These are phyloP conservation scores for Entomobrya proxima DNA, from an alignment of 2,888 invertebrate genomes.

Conservation along the genomic window DNA sequence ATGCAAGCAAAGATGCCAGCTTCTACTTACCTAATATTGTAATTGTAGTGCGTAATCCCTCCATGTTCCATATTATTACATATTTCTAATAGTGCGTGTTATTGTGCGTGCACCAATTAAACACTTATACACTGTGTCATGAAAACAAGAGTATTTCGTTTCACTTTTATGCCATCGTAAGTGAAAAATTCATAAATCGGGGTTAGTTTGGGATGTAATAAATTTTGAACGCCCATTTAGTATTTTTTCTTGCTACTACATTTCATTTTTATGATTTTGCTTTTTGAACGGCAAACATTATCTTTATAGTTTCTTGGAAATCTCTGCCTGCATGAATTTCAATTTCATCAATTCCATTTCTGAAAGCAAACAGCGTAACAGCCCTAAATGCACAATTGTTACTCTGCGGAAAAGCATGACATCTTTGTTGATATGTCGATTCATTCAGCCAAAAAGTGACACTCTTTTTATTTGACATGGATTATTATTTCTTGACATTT, in stretches of 20 bases:
- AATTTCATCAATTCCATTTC: no score
- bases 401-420: no score
- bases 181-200: not conserved
- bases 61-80: not conserved
- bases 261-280: no score
- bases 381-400: no score
- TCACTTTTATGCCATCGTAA: no score
- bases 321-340: no score
- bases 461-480: not conserved
- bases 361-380: no score
- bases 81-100: not conserved
- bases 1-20: not conserved
- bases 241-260: not conserved
- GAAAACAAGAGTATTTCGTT: no score
- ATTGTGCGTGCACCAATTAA: not conserved
- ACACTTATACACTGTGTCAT: not conserved
- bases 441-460: no score
- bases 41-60: not conserved
- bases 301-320: no score
- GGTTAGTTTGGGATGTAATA: not conserved
- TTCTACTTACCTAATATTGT: not conserved
- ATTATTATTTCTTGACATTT: not conserved
- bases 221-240: not conserved
- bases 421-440: no score
- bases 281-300: no score